These are phyloP conservation scores for Eilema depressum DNA, from an alignment of 2,888 invertebrate species.

Conservation along the genomic window DNA sequence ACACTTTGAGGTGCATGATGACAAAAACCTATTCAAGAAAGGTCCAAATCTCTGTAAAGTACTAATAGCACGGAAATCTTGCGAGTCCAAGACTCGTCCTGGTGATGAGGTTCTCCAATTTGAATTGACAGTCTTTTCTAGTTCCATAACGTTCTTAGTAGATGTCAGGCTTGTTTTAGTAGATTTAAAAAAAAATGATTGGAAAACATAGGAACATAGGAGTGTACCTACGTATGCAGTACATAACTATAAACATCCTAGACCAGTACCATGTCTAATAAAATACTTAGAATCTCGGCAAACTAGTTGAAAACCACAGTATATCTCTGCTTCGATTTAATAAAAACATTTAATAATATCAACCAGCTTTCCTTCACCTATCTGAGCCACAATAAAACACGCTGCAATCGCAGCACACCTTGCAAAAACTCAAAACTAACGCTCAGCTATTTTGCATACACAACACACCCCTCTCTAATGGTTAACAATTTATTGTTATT, in stretches of 20 bases:
- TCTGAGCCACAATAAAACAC: neutral
- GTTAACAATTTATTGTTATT: constrained; percentile 70
- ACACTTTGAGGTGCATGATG: neutral
- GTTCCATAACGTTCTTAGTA: too few species aligned
- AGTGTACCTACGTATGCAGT: too few species aligned
- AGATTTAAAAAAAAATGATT: too few species aligned
- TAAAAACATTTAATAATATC: constrained; percentile 5
- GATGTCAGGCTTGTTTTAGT: neutral
- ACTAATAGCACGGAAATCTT: too few species aligned
- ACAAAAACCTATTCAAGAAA: too few species aligned
- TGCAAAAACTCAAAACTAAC: constrained; percentile 39
- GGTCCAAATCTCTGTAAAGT: too few species aligned
- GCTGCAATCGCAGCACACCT: constrained; percentile 9
- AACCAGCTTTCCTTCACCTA: neutral
- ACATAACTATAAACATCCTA: too few species aligned
- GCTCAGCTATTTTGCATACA: constrained; percentile 73
- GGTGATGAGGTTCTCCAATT: neutral
- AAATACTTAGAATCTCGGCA: neutral
- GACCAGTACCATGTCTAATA: neutral
- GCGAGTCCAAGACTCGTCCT: too few species aligned
- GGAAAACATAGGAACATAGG: too few species aligned
- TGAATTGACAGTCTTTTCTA: neutral
- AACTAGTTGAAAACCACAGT: neutral
- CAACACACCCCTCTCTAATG: constrained; percentile 62
- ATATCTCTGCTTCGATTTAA: neutral